These are phyloP conservation scores for Sminthurinus aureus DNA, from an alignment of 2,888 invertebrate genomes.

Conservation along the genomic window DNA sequence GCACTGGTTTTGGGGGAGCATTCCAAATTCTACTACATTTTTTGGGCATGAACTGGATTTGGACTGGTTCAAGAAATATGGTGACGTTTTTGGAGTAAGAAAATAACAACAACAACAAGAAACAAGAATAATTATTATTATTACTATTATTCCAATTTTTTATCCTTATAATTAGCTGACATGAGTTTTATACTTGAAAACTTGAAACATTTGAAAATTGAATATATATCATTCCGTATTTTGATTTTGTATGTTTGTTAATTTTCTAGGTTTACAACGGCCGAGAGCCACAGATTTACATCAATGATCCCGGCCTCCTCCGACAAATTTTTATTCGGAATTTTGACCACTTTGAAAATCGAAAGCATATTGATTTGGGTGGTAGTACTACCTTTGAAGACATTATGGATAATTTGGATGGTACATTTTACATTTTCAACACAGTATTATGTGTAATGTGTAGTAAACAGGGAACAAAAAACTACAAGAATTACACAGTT, in stretches of 20 bases:
- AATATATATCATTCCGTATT: neutral
- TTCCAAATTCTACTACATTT: constrained; percentile 35
- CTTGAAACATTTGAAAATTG: neutral
- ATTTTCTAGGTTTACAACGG: constrained; percentile 44
- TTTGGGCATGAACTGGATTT: constrained; percentile 35
- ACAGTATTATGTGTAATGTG: no score
- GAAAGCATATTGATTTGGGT: neutral
- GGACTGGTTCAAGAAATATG: constrained; percentile 42
- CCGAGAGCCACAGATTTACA: constrained; percentile 32
- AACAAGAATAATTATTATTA: no score
- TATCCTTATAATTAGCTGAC: no score
- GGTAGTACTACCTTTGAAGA: neutral
- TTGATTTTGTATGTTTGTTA: no score
- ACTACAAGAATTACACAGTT: no score
- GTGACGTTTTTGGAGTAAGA: constrained; percentile 44
- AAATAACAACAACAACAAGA: no score
- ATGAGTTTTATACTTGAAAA: neutral
- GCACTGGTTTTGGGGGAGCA: constrained; percentile 45
- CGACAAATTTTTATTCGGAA: constrained; percentile 25
- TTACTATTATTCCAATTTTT: no score
- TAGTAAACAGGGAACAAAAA: no score
- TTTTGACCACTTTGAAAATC: constrained; percentile 17
- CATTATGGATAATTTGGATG: neutral
- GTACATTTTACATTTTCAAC: no score
- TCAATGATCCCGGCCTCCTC: constrained; percentile 41